Conservation (phyloP, 2,888 invertebrate species). For the Pomacea canaliculata region DNA sequence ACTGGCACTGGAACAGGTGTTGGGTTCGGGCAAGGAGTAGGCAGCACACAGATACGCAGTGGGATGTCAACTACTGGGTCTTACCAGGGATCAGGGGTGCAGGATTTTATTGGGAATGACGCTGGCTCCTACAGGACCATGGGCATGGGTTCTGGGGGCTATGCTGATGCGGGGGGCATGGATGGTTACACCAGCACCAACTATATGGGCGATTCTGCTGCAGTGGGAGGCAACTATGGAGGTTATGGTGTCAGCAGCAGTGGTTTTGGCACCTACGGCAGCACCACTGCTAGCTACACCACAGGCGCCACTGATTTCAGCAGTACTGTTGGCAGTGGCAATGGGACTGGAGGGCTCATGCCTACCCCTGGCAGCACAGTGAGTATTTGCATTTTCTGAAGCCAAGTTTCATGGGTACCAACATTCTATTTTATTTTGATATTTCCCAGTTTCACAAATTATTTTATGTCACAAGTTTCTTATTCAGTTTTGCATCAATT, state of each 20-base stretch:
- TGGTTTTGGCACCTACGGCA: constrained; percentile 16
- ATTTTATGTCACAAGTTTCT: too few species aligned
- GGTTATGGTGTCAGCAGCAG: constrained; percentile 22
- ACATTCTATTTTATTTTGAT: too few species aligned
- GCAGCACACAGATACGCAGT: constrained; percentile 1
- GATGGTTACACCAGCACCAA: constrained; percentile 21
- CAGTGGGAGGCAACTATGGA: constrained; percentile 9
- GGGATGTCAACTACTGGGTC: not conserved
- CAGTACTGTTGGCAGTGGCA: constrained; percentile 8
- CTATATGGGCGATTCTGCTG: not conserved
- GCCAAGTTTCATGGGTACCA: too few species aligned
- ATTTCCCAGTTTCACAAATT: too few species aligned
- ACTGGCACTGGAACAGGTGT: not conserved
- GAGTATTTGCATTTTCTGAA: constrained; percentile 6
- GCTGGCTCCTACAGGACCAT: constrained; percentile 13
- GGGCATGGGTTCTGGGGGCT: constrained; percentile 17
- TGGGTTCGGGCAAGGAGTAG: not conserved
- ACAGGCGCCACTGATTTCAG: constrained; percentile 18
- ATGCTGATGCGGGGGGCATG: constrained; percentile 10
- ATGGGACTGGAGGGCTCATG: constrained; percentile 24
- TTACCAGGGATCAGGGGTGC: constrained; percentile 1
- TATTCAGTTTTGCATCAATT: too few species aligned
- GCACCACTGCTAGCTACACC: constrained; percentile 12
- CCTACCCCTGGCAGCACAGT: constrained; percentile 29
- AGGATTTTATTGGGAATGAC: constrained; percentile 1